phyloP scores from a whole-genome alignment of 2,888 invertebrate species.

The Vannuccia rotundouncinata region DNA sequence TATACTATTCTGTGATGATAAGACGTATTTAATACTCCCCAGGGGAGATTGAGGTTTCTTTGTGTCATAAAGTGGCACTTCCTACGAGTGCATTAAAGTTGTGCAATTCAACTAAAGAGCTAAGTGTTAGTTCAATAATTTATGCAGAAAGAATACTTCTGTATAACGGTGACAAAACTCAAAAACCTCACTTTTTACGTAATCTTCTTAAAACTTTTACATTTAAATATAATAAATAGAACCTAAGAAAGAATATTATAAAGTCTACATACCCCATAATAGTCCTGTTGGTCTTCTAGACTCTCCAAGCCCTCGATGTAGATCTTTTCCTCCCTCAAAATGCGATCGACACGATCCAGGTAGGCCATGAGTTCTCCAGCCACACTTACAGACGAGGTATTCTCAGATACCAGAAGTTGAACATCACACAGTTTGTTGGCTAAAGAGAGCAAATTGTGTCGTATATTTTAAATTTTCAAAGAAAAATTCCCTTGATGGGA shows the following conservation, averaged over 20 bases:
- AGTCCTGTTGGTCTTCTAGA: neutral
- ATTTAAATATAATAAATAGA: neutral
- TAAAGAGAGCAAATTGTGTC: neutral
- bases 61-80: too few species aligned
- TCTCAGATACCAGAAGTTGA: neutral
- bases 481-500: too few species aligned
- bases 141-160: too few species aligned
- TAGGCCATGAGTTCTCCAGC: neutral
- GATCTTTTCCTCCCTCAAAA: neutral
- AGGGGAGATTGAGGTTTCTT: too few species aligned
- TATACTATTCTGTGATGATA: too few species aligned
- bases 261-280: neutral
- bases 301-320: constrained; percentile 14
- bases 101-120: too few species aligned
- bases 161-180: neutral
- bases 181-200: neutral
- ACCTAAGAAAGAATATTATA: neutral
- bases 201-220: neutral
- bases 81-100: too few species aligned
- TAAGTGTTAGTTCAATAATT: too few species aligned
- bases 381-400: neutral
- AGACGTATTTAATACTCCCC: too few species aligned
- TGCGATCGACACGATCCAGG: neutral
- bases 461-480: too few species aligned
- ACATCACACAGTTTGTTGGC: constrained; percentile 13